Conservation (phyloP, 2,113 vertebrate species). For the Cisticola juncidis region DNA sequence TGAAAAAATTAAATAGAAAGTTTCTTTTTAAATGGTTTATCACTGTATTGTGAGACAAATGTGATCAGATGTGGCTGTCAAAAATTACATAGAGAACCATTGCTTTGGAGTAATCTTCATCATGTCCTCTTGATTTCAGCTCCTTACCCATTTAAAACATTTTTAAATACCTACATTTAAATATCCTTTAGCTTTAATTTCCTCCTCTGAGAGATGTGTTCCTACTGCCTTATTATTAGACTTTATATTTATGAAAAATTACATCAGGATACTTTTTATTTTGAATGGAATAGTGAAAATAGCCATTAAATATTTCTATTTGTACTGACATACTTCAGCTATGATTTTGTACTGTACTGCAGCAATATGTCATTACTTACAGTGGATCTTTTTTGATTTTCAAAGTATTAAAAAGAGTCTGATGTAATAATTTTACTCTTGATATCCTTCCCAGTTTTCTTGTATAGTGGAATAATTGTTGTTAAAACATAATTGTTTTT, state of each 20-base stretch:
- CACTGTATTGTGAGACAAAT: neutral
- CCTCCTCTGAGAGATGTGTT: neutral
- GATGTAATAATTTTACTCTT: neutral
- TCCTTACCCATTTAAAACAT: neutral
- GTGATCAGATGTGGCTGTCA: neutral
- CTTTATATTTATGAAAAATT: neutral
- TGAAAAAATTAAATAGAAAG: neutral
- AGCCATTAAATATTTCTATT: neutral
- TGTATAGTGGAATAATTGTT: neutral
- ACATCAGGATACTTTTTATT: neutral
- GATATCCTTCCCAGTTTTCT: neutral
- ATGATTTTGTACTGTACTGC: neutral
- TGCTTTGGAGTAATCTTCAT: neutral
- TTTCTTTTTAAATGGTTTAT: neutral
- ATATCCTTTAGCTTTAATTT: neutral
- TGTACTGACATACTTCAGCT: neutral
- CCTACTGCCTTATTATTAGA: neutral
- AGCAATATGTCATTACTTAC: neutral
- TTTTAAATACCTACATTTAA: neutral
- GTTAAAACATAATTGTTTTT: neutral
- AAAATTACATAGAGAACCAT: neutral
- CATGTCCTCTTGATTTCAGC: neutral
- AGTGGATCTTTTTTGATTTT: neutral
- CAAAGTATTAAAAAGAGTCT: neutral
- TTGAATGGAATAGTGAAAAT: neutral